Evolutionary conservation across 1,140 invertebrate species (phyloP), one percentile per base, ranked within the genome.

Genomic region (Trissolcus basalis): DNA sequence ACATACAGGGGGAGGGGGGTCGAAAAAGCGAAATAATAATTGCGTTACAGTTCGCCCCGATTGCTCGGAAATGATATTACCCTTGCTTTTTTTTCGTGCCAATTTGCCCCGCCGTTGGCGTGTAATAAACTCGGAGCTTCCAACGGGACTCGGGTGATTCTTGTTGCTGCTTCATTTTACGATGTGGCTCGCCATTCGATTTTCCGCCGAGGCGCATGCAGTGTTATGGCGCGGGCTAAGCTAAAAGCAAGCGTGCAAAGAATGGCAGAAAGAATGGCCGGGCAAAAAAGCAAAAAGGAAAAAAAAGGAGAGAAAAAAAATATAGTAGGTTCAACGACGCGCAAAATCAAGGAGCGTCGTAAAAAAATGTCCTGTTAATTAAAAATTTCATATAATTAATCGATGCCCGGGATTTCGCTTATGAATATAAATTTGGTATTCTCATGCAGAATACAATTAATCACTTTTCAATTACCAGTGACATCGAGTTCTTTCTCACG

Each of bases 181-280:
- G 70, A 69, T 60, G 67, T 41, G 67, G 71, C 71, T 74, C 50
- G 72, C 60, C 70, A 79, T 75, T 78, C 69, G 76, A 78, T 78
- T 78, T 78, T 78, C 76, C 65, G 60, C 76, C 14, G 61, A 15
- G 59, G 68, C 63, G 59, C 69, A 72, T 72, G 63, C 55, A 77
- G 67, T 51, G 68, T 77, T 77, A 77, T 53, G 59, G 59, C 19
- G 19, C 19, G 6, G 19, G 19, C 63, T 58, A 53, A 72, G 60
- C 61, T 73, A 73, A 78, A 73, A 77, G 63, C 63, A 63, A 47
- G 75, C 75, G 58, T 72, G 63, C 68, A 78, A 60, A 69, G 65
- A 67, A 77, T 55, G 61, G 59, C 35, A 67, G 71, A 68, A 74
- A 67, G 63, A 68, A 68, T 35, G 53, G 45, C 33, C 63, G 54